Percentiles rank a stretch among this genome's conserved stretches.
Evolutionary conservation across 2,888 invertebrate species (phyloP).

Genomic region (Acleris sparsana): DNA sequence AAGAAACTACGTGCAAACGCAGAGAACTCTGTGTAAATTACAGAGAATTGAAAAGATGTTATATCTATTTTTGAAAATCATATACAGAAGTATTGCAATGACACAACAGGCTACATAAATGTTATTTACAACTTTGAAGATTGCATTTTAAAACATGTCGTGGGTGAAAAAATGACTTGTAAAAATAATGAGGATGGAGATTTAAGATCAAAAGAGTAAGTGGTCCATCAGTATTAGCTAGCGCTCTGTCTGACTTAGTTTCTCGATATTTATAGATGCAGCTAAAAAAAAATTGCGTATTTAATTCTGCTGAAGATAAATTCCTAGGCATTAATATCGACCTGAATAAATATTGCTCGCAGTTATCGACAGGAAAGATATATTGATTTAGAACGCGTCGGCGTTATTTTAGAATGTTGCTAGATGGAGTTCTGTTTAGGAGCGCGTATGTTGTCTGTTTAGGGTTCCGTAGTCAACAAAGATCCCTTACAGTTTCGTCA

Average conservation of each 20-base stretch:
- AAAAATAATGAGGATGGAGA: slow-evolving; percentile 15
- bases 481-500: too few species aligned
- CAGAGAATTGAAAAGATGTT: too few species aligned
- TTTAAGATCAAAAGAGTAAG: slow-evolving; percentile 19
- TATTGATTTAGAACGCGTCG: slow-evolving; percentile 25
- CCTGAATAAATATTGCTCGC: slow-evolving; percentile 23
- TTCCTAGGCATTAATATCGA: slow-evolving; percentile 16
- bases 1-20: too few species aligned
- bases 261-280: slow-evolving; percentile 23
- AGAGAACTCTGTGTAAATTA: too few species aligned
- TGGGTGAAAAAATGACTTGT: slow-evolving; percentile 7
- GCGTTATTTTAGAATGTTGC: slow-evolving; percentile 23
- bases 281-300: slow-evolving; percentile 15
- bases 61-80: too few species aligned
- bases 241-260: slow-evolving; percentile 13
- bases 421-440: slow-evolving; percentile 2
- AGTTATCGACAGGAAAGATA: slow-evolving; percentile 27
- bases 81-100: too few species aligned
- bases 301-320: slow-evolving; percentile 28
- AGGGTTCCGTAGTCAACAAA: too few species aligned
- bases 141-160: neutral
- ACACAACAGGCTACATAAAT: too few species aligned
- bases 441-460: neutral
- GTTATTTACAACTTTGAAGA: neutral
- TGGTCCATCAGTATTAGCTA: slow-evolving; percentile 9